Evolutionary conservation across 2,113 vertebrate genomes (phyloP).

Genomic region (Hippopotamus amphibius): DNA sequence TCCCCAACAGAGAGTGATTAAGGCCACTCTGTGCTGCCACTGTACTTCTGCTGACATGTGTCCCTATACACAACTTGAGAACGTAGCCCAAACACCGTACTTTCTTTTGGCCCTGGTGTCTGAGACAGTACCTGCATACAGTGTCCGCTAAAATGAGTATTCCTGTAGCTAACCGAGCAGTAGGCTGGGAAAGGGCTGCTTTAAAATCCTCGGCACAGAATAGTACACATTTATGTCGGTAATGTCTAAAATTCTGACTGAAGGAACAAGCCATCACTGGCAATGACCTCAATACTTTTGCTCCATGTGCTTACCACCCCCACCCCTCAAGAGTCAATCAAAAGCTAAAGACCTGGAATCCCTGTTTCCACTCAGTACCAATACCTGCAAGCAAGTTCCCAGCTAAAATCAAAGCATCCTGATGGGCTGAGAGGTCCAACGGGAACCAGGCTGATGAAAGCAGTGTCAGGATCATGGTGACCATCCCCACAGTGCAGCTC

Average conservation of each 20-base stretch:
- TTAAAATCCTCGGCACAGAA: background rate
- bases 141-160: background rate
- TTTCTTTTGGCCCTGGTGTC: background rate
- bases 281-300: background rate
- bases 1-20: accelerated
- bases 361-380: background rate
- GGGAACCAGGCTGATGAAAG: constrained; percentile 98
- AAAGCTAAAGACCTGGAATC: background rate
- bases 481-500: constrained; percentile 93
- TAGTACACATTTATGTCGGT: accelerated
- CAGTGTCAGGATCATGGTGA: constrained; percentile 93
- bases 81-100: background rate
- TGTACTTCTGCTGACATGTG: accelerated
- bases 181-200: background rate
- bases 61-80: background rate
- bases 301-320: accelerated
- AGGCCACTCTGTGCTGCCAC: too few species aligned
- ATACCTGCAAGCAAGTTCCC: constrained; percentile 97
- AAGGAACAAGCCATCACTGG: too few species aligned
- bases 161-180: background rate
- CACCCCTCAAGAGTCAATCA: background rate
- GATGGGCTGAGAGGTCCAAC: constrained; percentile 96
- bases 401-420: constrained; percentile 94
- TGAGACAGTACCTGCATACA: background rate
- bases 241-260: accelerated